These are phyloP conservation scores for Helicoverpa assulta DNA, from an alignment of 2,888 invertebrate genomes.

Conservation along the genomic window DNA sequence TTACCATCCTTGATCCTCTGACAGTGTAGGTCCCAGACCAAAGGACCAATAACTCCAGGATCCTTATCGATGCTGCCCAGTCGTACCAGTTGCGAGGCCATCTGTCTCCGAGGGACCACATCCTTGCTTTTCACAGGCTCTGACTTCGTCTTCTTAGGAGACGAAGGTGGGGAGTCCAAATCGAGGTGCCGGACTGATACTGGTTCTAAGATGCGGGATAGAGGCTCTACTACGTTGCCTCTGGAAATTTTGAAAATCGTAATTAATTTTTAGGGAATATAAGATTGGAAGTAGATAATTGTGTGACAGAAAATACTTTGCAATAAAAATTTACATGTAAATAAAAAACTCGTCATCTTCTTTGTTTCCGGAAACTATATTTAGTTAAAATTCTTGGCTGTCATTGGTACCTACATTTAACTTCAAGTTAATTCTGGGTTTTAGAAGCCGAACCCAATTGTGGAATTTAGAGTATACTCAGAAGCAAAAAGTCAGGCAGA, in stretches of 20 bases:
- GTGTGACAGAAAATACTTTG: no score
- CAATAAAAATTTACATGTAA: no score
- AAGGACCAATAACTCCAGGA: slow-evolving; percentile 95
- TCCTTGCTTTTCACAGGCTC: slow-evolving; percentile 68
- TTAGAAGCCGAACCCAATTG: no score
- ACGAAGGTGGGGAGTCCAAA: slow-evolving; percentile 82
- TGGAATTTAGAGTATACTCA: no score
- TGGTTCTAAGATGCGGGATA: slow-evolving; percentile 94
- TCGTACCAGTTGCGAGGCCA: slow-evolving; percentile 89
- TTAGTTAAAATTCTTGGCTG: no score
- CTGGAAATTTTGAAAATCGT: slow-evolving; percentile 76
- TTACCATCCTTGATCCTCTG: slow-evolving; percentile 91
- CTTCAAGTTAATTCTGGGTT: no score
- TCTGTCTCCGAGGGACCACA: slow-evolving; percentile 81
- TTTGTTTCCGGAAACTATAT: no score
- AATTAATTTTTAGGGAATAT: no score
- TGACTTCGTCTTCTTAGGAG: slow-evolving; percentile 68
- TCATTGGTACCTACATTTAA: no score
- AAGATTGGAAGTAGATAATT: no score
- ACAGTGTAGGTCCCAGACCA: slow-evolving; percentile 95
- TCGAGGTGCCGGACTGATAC: slow-evolving; percentile 94
- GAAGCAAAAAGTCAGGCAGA: no score
- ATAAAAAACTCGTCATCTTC: no score
- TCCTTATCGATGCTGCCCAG: slow-evolving; percentile 94
- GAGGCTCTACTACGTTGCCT: slow-evolving; percentile 93